phyloP scores from a whole-genome alignment of 53 echinoderm and acorn worm species.

The Patiria pectinifera region DNA sequence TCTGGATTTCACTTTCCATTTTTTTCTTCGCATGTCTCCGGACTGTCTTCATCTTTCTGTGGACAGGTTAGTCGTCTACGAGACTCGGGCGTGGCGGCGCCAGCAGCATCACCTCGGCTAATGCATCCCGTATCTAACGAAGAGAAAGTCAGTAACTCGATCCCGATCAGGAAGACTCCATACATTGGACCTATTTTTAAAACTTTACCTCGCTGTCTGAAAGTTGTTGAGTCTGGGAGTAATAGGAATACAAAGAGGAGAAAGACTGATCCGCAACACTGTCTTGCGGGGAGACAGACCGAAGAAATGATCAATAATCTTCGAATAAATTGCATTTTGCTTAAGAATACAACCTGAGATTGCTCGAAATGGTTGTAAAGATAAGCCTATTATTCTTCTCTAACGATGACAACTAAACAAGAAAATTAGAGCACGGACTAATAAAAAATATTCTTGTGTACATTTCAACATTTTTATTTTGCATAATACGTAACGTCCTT shows the following conservation, averaged over 20 bases:
- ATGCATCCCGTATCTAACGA: background rate
- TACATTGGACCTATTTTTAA: background rate
- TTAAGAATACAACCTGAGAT: background rate
- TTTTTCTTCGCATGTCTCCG: background rate
- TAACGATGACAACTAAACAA: too few relatives aligned
- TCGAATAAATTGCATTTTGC: background rate
- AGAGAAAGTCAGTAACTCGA: background rate
- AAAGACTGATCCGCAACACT: background rate
- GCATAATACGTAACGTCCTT: too few relatives aligned
- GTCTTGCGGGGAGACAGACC: background rate
- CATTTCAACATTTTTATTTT: too few relatives aligned
- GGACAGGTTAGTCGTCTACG: background rate
- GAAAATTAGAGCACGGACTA: too few relatives aligned
- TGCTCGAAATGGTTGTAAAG: background rate
- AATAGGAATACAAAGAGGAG: background rate
- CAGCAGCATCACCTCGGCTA: background rate
- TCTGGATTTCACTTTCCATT: conserved; percentile 9
- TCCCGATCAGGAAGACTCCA: background rate
- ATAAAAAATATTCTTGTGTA: too few relatives aligned
- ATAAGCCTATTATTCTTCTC: background rate
- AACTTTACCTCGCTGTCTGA: background rate
- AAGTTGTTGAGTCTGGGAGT: background rate
- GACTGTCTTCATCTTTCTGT: background rate
- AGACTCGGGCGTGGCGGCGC: conserved; percentile 36
- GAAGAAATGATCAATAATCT: background rate